Conservation (phyloP, 2,797 vertebrate species). For the Sebastes wilsoni region DNA sequence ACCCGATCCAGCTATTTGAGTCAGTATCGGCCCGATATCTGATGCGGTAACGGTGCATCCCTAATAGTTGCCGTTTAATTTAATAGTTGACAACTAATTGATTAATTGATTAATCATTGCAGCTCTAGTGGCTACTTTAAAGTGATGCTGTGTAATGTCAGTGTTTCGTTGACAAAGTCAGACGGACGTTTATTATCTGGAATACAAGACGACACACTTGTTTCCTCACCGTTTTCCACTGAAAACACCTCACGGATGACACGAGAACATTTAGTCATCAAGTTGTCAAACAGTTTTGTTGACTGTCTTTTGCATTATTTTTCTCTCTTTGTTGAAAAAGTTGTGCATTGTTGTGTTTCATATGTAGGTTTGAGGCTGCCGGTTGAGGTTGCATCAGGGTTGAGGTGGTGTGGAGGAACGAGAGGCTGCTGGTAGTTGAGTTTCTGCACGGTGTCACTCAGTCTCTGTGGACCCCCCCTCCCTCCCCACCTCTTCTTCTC, state of each 20-base stretch:
- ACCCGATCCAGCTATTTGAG: no score
- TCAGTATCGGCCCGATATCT: no score
- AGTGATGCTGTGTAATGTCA: background rate
- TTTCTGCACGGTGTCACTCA: slow-evolving; percentile 90
- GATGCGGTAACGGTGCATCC: no score
- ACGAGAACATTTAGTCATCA: background rate
- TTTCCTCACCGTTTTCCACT: background rate
- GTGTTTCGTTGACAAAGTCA: slow-evolving; percentile 5
- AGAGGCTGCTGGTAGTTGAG: slow-evolving; percentile 81
- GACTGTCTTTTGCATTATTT: background rate
- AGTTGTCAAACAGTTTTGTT: slow-evolving; percentile 7
- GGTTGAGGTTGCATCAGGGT: slow-evolving; percentile 43
- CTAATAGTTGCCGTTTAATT: no score
- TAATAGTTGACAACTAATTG: no score
- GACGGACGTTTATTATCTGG: background rate
- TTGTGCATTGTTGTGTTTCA: background rate
- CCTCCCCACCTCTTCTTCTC: slow-evolving; percentile 74
- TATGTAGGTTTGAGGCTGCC: background rate
- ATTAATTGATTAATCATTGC: no score
- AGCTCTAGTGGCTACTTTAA: background rate
- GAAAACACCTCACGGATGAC: background rate
- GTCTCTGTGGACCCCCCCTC: slow-evolving; percentile 95
- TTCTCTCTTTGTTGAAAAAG: background rate
- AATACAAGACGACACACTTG: background rate
- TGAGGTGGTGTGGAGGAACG: slow-evolving; percentile 48